phyloP scores from a whole-genome alignment of 1,140 invertebrate genomes.

The Ylistrum balloti region DNA sequence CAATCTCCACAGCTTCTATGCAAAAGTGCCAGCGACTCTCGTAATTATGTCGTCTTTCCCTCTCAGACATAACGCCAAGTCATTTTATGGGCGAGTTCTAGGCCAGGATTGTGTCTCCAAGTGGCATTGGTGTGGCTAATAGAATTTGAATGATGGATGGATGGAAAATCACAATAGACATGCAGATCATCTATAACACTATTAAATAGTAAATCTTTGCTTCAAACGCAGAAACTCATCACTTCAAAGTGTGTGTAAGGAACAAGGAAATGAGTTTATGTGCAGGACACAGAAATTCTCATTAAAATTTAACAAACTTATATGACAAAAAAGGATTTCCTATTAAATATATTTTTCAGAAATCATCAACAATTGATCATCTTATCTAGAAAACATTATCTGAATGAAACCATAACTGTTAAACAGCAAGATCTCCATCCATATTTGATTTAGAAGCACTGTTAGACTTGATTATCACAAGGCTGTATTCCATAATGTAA shows the following conservation, averaged over 20 bases:
- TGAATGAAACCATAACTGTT: not conserved
- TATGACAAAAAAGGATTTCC: not conserved
- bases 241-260: conserved; percentile 2
- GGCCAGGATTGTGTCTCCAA: conserved; percentile 6
- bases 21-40: conserved; percentile 4
- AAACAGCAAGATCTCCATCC: not conserved
- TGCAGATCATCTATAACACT: conserved; percentile 7
- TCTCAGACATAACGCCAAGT: not conserved
- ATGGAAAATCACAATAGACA: not conserved
- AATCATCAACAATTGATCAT: not conserved
- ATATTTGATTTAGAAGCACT: not conserved
- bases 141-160: conserved; percentile 25
- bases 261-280: not conserved
- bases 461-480: too few relatives aligned
- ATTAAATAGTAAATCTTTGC: not conserved
- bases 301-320: not conserved
- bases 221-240: not conserved
- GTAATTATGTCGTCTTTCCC: not conserved
- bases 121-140: not conserved
- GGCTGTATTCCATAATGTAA: too few relatives aligned
- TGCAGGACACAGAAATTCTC: not conserved
- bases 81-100: not conserved
- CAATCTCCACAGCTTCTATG: not conserved
- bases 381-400: not conserved
- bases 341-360: not conserved